A percentile compares a stretch with the other conserved stretches of the same genome.
Evolutionary conservation across 2,888 invertebrate species (phyloP).

Genomic region (Drosophila histrio): DNA sequence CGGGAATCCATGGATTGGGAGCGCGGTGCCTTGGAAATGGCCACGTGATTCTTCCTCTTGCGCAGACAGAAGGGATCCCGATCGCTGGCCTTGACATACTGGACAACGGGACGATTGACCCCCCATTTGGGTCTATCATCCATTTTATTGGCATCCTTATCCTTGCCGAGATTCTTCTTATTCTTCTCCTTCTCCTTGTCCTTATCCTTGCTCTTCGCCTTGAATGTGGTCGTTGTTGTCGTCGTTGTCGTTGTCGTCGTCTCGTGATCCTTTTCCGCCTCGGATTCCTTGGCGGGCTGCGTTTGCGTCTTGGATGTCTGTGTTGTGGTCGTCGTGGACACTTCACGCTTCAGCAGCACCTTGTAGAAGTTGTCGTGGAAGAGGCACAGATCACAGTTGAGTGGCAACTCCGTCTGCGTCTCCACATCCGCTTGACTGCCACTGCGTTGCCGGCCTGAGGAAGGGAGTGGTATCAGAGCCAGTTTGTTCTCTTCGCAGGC

Average conservation of each 20-base stretch:
- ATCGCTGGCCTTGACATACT: constrained; percentile 95
- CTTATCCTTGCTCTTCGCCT: constrained; percentile 80
- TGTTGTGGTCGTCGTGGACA: constrained; percentile 84
- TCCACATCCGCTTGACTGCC: constrained; percentile 74
- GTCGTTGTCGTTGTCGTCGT: constrained; percentile 84
- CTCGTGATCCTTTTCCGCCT: constrained; percentile 76
- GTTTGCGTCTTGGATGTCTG: constrained; percentile 82
- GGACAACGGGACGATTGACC: constrained; percentile 90
- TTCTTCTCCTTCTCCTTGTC: constrained; percentile 72
- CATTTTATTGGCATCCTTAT: constrained; percentile 81
- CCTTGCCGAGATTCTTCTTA: constrained; percentile 60
- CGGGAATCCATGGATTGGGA: constrained; percentile 84
- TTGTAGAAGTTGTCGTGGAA: constrained; percentile 84
- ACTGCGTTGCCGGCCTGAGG: neutral
- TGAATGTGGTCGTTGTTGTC: constrained; percentile 82
- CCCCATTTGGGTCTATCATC: constrained; percentile 90
- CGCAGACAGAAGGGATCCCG: constrained; percentile 91
- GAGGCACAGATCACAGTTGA: constrained; percentile 82
- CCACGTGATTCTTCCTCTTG: constrained; percentile 85
- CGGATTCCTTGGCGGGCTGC: constrained; percentile 70
- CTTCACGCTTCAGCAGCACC: constrained; percentile 82
- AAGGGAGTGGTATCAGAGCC: constrained; percentile 69
- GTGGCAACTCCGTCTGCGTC: constrained; percentile 83
- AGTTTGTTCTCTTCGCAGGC: constrained; percentile 48
- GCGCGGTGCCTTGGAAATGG: constrained; percentile 85